These are phyloP conservation scores for Phlogophora meticulosa DNA, from an alignment of 2,888 invertebrate species.

Conservation along the genomic window DNA sequence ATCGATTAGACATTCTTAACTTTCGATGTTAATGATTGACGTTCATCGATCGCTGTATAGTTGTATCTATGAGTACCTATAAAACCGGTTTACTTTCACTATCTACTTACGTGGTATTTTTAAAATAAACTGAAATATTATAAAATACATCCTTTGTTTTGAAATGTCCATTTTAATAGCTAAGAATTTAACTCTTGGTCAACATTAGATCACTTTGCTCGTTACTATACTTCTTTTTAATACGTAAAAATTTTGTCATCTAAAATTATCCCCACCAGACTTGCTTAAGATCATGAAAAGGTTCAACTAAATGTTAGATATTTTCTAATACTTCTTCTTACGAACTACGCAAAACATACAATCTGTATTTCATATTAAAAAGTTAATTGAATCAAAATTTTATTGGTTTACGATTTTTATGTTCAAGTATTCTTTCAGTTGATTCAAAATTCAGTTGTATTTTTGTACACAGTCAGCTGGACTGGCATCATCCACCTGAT, in stretches of 20 bases:
- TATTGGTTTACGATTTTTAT: conserved; percentile 8
- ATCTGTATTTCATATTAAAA: conserved; percentile 36
- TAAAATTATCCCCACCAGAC: too few relatives aligned
- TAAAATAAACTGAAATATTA: background rate
- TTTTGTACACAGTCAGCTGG: too few relatives aligned
- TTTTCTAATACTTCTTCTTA: background rate
- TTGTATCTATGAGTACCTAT: background rate
- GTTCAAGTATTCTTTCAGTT: background rate
- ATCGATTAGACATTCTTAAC: too few relatives aligned
- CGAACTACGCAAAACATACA: background rate
- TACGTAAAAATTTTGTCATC: too few relatives aligned
- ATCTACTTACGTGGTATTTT: conserved; percentile 34
- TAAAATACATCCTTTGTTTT: background rate
- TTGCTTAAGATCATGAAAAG: background rate
- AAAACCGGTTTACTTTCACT: too few relatives aligned
- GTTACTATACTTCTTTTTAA: too few relatives aligned
- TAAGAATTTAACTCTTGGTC: background rate
- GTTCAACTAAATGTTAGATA: background rate
- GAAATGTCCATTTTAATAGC: conserved; percentile 8
- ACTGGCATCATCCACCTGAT: too few relatives aligned
- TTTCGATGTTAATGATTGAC: too few relatives aligned
- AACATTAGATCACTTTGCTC: background rate
- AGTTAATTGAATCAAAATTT: conserved; percentile 42
- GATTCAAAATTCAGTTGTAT: too few relatives aligned
- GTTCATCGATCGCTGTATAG: too few relatives aligned